Evolutionary conservation across 2,113 vertebrate species (phyloP).

Genomic region (Myanophis thanlyinensis): DNA sequence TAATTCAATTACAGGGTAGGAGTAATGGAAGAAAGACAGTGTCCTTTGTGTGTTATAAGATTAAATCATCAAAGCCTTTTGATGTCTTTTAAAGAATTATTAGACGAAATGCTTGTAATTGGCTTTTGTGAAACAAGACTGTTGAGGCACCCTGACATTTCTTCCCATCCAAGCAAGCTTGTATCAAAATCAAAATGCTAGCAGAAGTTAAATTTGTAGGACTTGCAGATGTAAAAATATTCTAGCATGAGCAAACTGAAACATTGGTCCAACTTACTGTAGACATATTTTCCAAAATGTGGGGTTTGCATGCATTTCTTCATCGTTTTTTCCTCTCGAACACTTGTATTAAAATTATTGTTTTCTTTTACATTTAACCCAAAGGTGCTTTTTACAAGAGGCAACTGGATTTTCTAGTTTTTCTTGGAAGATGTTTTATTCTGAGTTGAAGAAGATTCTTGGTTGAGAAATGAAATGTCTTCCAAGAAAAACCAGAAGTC

Average conservation of each 20-base stretch:
- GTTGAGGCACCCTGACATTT: conserved; percentile 34
- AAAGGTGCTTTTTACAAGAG: too few species aligned
- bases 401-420: too few species aligned
- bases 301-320: neutral
- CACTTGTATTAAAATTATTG: neutral
- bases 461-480: too few species aligned
- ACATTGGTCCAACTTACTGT: neutral
- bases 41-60: conserved; percentile 42
- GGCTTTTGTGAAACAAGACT: conserved; percentile 5
- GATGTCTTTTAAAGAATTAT: conserved; percentile 37
- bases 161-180: conserved; percentile 41
- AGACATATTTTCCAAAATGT: neutral
- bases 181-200: conserved; percentile 14
- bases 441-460: too few species aligned
- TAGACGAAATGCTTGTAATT: conserved; percentile 36
- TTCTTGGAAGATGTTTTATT: too few species aligned
- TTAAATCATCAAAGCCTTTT: conserved; percentile 49
- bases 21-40: conserved; percentile 33
- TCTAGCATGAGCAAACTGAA: neutral
- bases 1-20: conserved; percentile 50
- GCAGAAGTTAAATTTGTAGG: neutral
- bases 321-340: neutral
- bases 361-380: neutral
- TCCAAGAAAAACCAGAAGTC: too few species aligned
- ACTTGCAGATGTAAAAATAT: neutral